phyloP scores from a whole-genome alignment of 2,888 invertebrate species.

The Tenthredo livida region DNA sequence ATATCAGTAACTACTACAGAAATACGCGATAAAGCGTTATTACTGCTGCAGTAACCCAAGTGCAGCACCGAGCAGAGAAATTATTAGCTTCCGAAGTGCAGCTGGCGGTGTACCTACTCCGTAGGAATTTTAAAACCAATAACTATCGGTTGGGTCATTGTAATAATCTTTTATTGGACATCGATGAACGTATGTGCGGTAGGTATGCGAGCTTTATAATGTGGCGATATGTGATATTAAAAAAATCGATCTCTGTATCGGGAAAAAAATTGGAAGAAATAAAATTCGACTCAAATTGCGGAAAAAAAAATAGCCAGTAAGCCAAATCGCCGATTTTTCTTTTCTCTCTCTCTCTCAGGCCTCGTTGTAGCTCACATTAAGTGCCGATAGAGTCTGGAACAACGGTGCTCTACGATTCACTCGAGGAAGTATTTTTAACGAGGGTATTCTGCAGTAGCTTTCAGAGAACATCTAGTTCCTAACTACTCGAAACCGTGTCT shows the following conservation, averaged over 20 bases:
- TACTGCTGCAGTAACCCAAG: neutral
- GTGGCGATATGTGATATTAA: neutral
- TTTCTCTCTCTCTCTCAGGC: neutral
- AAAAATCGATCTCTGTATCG: neutral
- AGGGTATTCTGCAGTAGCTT: neutral
- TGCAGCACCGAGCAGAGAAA: neutral
- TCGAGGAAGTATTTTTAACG: conserved; percentile 26
- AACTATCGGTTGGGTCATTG: neutral
- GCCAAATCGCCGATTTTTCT: neutral
- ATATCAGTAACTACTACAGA: neutral
- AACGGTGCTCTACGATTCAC: neutral
- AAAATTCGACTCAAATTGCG: neutral
- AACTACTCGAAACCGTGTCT: conserved; percentile 5
- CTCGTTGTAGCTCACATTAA: conserved; percentile 4
- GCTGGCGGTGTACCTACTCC: neutral
- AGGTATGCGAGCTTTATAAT: neutral
- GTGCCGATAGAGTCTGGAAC: neutral
- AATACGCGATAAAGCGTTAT: neutral
- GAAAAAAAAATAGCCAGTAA: neutral
- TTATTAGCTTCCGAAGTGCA: conserved; percentile 6
- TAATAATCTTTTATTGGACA: conserved; percentile 39
- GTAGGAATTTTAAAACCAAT: conserved; percentile 27
- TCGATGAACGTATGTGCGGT: neutral
- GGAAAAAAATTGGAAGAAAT: no score
- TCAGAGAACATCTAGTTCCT: neutral